Conservation (phyloP, 2,797 vertebrate species). For the Schizothorax lantsangensis region DNA sequence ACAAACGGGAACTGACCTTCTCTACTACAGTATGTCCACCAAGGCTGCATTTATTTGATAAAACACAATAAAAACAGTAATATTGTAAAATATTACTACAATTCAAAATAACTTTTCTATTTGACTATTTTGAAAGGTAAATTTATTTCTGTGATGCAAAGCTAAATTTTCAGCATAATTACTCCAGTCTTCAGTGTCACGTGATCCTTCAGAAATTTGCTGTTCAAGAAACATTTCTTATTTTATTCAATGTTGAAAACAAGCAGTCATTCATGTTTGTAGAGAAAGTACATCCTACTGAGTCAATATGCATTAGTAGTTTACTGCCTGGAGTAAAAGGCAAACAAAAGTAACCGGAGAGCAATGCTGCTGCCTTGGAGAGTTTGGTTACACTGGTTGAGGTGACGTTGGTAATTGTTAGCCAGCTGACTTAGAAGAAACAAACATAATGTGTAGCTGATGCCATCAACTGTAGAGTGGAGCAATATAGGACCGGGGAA, state of each 20-base stretch:
- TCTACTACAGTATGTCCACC: background rate
- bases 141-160: background rate
- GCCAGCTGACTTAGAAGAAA: conserved; percentile 23
- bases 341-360: conserved; percentile 50
- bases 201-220: background rate
- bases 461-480: background rate
- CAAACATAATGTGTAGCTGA: background rate
- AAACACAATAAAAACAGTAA: background rate
- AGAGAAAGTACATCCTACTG: background rate
- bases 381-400: conserved; percentile 26
- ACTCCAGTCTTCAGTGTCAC: background rate
- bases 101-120: background rate
- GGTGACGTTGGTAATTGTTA: conserved; percentile 24
- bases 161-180: background rate
- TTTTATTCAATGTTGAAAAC: background rate
- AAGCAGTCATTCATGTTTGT: background rate
- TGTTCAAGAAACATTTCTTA: background rate
- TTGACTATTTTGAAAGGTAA: background rate
- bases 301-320: conserved; percentile 18
- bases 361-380: conserved; percentile 5
- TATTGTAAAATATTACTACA: background rate
- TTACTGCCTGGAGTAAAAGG: conserved; percentile 32
- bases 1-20: background rate
- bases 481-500: background rate
- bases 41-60: background rate